phyloP scores from a whole-genome alignment of 2,888 invertebrate species.

The Drosophila longiperda region DNA sequence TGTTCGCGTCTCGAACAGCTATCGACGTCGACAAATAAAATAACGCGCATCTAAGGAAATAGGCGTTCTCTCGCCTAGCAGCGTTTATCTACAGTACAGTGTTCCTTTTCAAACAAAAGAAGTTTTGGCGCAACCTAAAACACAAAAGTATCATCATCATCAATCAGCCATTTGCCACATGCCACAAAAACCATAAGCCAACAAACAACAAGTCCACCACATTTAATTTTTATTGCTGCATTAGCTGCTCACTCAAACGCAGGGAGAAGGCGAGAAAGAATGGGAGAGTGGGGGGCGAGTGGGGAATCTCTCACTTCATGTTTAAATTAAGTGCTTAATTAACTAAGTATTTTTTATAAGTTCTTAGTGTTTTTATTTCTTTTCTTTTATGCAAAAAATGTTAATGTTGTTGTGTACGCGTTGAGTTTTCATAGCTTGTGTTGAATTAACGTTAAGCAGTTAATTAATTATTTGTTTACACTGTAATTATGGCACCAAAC shows the following conservation, averaged over 20 bases:
- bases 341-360: slow-evolving; percentile 60
- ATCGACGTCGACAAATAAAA: slow-evolving; percentile 84
- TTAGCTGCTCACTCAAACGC: slow-evolving; percentile 40
- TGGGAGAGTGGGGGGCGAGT: slow-evolving; percentile 18
- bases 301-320: slow-evolving; percentile 68
- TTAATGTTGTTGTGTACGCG: slow-evolving; percentile 52
- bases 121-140: slow-evolving; percentile 46
- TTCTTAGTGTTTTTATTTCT: slow-evolving; percentile 49
- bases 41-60: slow-evolving; percentile 76
- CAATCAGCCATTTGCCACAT: slow-evolving; percentile 52
- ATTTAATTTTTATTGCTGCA: slow-evolving; percentile 57
- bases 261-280: not conserved
- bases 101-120: slow-evolving; percentile 65
- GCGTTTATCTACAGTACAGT: slow-evolving; percentile 45
- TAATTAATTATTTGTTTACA: slow-evolving; percentile 66
- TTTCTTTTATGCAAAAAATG: slow-evolving; percentile 42
- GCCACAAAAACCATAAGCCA: slow-evolving; percentile 36
- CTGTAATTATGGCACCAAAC: slow-evolving; percentile 36
- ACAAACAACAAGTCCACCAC: slow-evolving; percentile 47
- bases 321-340: slow-evolving; percentile 70
- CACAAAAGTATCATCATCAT: slow-evolving; percentile 39
- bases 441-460: slow-evolving; percentile 62
- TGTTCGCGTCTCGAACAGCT: slow-evolving; percentile 86
- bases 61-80: not conserved
- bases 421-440: slow-evolving; percentile 47